Conservation (phyloP, 2,113 vertebrate species). For the Pollachius pollachius region DNA sequence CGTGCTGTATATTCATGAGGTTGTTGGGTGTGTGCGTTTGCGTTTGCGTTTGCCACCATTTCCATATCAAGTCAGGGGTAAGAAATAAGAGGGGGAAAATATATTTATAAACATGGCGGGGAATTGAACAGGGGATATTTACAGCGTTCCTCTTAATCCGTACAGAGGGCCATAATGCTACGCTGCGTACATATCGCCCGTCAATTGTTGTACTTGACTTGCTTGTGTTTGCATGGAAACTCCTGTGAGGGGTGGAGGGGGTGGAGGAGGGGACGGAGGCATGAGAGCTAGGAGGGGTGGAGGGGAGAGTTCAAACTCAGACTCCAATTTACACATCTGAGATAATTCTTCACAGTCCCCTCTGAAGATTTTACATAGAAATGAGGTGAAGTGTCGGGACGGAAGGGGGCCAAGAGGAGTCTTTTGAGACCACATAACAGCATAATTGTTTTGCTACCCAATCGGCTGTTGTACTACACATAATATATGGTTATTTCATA, state of each 20-base stretch:
- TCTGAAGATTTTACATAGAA: constrained; percentile 62
- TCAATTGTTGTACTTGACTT: constrained; percentile 57
- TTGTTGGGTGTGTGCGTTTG: constrained; percentile 39
- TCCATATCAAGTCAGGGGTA: constrained; percentile 41
- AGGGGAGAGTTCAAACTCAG: constrained; percentile 44
- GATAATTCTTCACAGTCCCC: constrained; percentile 59
- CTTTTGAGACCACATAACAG: constrained; percentile 70
- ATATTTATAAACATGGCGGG: constrained; percentile 19
- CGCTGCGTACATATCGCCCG: constrained; percentile 23
- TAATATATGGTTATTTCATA: constrained; percentile 81
- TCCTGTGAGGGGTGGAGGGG: constrained; percentile 32
- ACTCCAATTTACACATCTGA: constrained; percentile 61
- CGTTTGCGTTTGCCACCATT: constrained; percentile 54
- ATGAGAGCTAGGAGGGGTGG: not conserved
- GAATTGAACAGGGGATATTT: constrained; percentile 55
- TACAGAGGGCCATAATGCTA: constrained; percentile 45
- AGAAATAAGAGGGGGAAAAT: constrained; percentile 11
- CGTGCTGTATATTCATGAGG: constrained; percentile 57
- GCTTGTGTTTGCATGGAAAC: no score
- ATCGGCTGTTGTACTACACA: constrained; percentile 76
- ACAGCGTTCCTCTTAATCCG: constrained; percentile 59
- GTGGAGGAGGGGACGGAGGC: no score
- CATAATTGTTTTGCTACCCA: constrained; percentile 77
- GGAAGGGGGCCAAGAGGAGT: constrained; percentile 38
- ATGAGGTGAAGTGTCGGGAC: constrained; percentile 46